Base-by-base conservation (phyloP, 2,797 vertebrate species). In the Microcaecilia unicolor region DNA sequence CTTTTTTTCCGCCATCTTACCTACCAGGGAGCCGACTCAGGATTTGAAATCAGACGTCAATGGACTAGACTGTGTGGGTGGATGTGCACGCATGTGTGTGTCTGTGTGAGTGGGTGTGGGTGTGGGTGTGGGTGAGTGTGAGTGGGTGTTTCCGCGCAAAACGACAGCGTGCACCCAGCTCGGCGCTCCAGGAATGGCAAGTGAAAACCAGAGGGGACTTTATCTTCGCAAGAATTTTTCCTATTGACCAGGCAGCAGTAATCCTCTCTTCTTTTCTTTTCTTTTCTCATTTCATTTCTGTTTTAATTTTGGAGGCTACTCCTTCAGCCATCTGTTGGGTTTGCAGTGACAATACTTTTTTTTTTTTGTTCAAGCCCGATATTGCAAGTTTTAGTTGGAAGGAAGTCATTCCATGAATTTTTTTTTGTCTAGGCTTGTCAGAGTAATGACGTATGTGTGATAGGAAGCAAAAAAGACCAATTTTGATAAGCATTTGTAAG, bases 11-110 rank as follows among this genome's bases (percentile, higher is more conserved):
- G 11, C 15, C 11, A 28, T 14, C 16, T 9, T 26, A n/a, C 37
- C 9, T 10, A 4, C 28, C 19, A 71, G 74, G 78, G 70, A 79
- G 78, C 67, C 72, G 66, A 77, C 77, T 81, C 80, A 78, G 79
- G 80, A 78, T 78, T 64, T 71, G 73, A 72, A 79, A 73, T 60
- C 66, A 61, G 68, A 65, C 64, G 34, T 51, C 68, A 67, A 20
- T 53, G 31, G 67, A 60, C 68, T 71, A 67, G 64, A 58, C 58
- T 49, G 68, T 63, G 73, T 60, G 68, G 61, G 65, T 48, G 61
- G 58, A 60, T 44, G 62, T n/a, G n/a, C n/a, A n/a, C n/a, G n/a
- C n/a, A n/a, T n/a, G n/a, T n/a, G n/a, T n/a, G n/a, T n/a, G n/a
- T n/a, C n/a, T n/a, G n/a, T n/a, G n/a, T n/a, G n/a, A n/a, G n/a